These are phyloP conservation scores for Lepus townsendii DNA, from an alignment of 2,797 vertebrate species.

Conservation along the genomic window DNA sequence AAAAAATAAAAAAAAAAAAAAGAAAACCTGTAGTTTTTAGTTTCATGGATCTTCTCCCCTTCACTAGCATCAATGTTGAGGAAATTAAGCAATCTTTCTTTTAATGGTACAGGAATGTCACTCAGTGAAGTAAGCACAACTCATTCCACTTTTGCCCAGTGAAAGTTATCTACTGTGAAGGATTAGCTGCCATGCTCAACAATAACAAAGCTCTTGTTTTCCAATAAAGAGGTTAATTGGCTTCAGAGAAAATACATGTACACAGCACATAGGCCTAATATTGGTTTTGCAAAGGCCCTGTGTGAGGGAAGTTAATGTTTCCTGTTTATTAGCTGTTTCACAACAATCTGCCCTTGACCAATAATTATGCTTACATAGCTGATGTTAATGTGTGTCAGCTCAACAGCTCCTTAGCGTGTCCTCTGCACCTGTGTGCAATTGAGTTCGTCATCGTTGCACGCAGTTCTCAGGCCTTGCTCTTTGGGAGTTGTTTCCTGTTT, in stretches of 20 bases:
- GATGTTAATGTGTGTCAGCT: conserved; percentile 78
- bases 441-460: conserved; percentile 63
- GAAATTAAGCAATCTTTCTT: conserved; percentile 87
- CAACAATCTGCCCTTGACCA: conserved; percentile 87
- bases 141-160: conserved; percentile 81
- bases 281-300: conserved; percentile 85
- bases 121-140: conserved; percentile 73
- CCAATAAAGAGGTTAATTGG: conserved; percentile 90
- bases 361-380: conserved; percentile 81
- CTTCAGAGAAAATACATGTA: conserved; percentile 86
- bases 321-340: conserved; percentile 87
- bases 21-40: conserved; percentile 68
- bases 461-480: background rate
- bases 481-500: conserved; percentile 29
- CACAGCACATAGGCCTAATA: conserved; percentile 85
- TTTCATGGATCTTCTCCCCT: conserved; percentile 78
- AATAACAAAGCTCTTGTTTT: conserved; percentile 87
- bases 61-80: conserved; percentile 78
- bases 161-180: conserved; percentile 86
- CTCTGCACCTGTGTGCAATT: conserved; percentile 57
- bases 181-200: conserved; percentile 86
- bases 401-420: conserved; percentile 77
- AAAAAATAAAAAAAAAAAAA: no score
- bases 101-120: conserved; percentile 81
- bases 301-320: conserved; percentile 84